Conservation (phyloP, 2,888 invertebrate genomes). For the Himalopsyche japonica region DNA sequence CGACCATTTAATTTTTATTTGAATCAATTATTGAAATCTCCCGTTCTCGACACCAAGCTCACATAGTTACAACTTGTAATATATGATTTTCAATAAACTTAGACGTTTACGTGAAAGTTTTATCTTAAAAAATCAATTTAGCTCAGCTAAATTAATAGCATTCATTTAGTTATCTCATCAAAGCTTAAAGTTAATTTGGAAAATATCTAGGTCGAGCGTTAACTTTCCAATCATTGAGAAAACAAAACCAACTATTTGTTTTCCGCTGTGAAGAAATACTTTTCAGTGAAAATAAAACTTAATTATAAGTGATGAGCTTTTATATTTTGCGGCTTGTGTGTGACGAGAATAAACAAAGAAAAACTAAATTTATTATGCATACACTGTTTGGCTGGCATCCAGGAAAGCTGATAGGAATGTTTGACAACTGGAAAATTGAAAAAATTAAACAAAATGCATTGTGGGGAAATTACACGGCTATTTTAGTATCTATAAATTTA, state of each 20-base stretch:
- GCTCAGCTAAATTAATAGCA: too few relatives aligned
- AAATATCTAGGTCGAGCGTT: not conserved
- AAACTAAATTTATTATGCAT: not conserved
- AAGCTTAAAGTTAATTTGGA: not conserved
- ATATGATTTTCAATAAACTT: too few relatives aligned
- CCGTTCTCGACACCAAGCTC: too few relatives aligned
- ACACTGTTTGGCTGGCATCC: not conserved
- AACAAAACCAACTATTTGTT: not conserved
- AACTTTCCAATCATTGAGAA: not conserved
- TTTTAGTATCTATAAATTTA: not conserved
- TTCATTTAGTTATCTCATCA: not conserved
- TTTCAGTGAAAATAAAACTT: not conserved
- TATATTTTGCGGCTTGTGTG: not conserved
- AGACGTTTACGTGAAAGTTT: too few relatives aligned
- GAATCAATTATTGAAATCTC: too few relatives aligned
- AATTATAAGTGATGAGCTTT: not conserved
- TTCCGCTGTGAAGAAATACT: not conserved
- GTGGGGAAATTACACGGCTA: not conserved
- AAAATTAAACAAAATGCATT: not conserved
- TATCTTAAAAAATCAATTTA: too few relatives aligned
- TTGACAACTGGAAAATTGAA: not conserved
- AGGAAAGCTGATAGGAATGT: not conserved
- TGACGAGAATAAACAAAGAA: not conserved
- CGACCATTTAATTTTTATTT: too few relatives aligned
- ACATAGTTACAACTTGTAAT: too few relatives aligned